Percentiles rank a stretch among this genome's conserved stretches.
These are phyloP conservation scores for Cyphomyrmex costatus DNA, from an alignment of 1,140 invertebrate species.

Conservation along the genomic window DNA sequence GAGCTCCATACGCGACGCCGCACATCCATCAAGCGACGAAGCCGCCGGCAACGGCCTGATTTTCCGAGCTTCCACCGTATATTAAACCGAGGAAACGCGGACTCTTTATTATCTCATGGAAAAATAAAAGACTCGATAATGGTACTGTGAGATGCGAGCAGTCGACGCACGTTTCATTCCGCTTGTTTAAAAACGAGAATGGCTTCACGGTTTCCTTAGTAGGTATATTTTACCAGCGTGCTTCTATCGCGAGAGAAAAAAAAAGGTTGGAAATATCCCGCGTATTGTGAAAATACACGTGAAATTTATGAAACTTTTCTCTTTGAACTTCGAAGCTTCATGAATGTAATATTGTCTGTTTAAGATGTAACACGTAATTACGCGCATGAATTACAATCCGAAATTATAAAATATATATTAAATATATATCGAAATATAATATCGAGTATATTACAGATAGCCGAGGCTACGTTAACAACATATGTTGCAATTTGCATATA, in stretches of 20 bases:
- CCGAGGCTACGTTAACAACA: background rate
- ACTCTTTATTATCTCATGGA: slow-evolving; percentile 47
- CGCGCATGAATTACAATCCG: background rate
- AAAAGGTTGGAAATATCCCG: background rate
- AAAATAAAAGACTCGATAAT: slow-evolving; percentile 20
- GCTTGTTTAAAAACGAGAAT: slow-evolving; percentile 21
- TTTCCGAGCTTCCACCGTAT: slow-evolving; percentile 32
- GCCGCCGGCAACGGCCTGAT: slow-evolving; percentile 32
- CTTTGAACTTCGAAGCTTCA: background rate
- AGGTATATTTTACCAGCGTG: background rate
- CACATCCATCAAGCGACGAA: slow-evolving; percentile 53
- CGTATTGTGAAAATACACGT: background rate
- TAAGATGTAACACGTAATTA: background rate
- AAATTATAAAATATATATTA: slow-evolving; percentile 5
- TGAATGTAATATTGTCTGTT: slow-evolving; percentile 1
- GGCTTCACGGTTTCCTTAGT: background rate
- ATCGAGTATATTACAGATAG: background rate
- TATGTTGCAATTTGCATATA: background rate
- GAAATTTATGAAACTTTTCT: background rate
- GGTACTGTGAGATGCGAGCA: background rate
- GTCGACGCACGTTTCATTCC: background rate
- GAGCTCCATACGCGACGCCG: slow-evolving; percentile 40
- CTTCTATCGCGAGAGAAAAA: background rate
- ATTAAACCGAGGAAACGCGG: slow-evolving; percentile 34
- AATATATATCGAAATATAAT: background rate